phyloP scores from a whole-genome alignment of 1,140 invertebrate species.

The Helicoverpa armigera region DNA sequence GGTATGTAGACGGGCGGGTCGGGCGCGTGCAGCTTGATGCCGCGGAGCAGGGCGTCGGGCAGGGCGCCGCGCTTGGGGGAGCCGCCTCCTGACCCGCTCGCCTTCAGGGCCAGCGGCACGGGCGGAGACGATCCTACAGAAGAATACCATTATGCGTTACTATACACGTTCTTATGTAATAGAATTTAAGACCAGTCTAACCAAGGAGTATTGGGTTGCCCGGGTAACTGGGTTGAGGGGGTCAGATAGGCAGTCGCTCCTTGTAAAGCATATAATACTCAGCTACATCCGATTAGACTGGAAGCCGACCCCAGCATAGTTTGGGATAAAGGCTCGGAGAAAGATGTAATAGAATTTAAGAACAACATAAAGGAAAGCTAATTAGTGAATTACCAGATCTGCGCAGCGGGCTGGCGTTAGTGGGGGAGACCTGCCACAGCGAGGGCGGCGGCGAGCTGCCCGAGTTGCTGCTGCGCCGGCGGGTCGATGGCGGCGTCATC shows the following conservation, averaged over 20 bases:
- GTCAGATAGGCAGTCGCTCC: no score
- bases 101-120: slow-evolving; percentile 87
- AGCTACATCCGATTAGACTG: no score
- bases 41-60: slow-evolving; percentile 88
- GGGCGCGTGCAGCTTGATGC: slow-evolving; percentile 80
- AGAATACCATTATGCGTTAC: no score
- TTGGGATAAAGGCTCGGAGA: no score
- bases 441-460: slow-evolving; percentile 92
- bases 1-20: slow-evolving; percentile 94
- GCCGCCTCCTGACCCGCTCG: slow-evolving; percentile 91
- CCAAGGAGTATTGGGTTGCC: no score
- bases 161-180: no score
- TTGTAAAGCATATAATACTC: no score
- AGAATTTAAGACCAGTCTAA: no score
- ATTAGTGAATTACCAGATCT: slow-evolving; percentile 87
- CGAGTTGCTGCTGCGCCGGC: slow-evolving; percentile 89
- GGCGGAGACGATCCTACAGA: slow-evolving; percentile 90
- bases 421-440: slow-evolving; percentile 93
- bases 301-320: no score
- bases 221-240: no score
- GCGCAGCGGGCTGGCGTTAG: slow-evolving; percentile 90
- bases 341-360: no score
- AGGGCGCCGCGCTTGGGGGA: slow-evolving; percentile 90
- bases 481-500: slow-evolving; percentile 93
- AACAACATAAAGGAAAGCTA: neutral